phyloP scores from a whole-genome alignment of 2,888 invertebrate genomes.

The Apotomis betuletana region DNA sequence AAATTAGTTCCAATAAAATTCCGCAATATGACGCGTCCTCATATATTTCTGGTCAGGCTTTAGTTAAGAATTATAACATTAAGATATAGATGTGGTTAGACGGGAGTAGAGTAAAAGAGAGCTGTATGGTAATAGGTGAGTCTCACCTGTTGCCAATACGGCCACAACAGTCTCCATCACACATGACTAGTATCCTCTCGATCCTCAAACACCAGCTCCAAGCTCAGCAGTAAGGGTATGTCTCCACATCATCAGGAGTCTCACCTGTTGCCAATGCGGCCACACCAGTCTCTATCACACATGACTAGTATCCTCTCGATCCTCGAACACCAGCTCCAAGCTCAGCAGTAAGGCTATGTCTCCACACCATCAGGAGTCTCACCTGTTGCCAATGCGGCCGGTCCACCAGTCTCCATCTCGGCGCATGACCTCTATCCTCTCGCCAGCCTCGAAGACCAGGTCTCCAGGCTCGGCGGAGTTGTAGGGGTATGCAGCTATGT shows the following conservation, averaged over 20 bases:
- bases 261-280: constrained; percentile 88
- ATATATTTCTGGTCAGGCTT: no score
- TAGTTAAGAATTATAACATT: no score
- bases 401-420: constrained; percentile 99
- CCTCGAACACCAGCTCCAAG: constrained; percentile 94
- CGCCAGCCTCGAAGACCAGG: constrained; percentile 93
- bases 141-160: constrained; percentile 86
- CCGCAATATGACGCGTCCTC: no score
- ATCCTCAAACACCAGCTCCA: constrained; percentile 62
- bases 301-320: constrained; percentile 92
- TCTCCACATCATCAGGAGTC: no score
- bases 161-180: constrained; percentile 99
- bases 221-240: constrained; percentile 85
- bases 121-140: no score
- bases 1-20: no score
- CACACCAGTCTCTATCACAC: constrained; percentile 99
- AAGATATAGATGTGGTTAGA: no score
- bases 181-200: constrained; percentile 93
- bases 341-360: constrained; percentile 83
- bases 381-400: constrained; percentile 90
- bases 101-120: no score
- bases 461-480: constrained; percentile 95
- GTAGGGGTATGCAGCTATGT: constrained; percentile 95
- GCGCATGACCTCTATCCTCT: constrained; percentile 92
- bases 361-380: no score